A percentile compares a stretch with the other conserved stretches of the same genome.
These are phyloP conservation scores for Lepisosteus osseus DNA, from an alignment of 2,113 vertebrate genomes.

Conservation along the genomic window DNA sequence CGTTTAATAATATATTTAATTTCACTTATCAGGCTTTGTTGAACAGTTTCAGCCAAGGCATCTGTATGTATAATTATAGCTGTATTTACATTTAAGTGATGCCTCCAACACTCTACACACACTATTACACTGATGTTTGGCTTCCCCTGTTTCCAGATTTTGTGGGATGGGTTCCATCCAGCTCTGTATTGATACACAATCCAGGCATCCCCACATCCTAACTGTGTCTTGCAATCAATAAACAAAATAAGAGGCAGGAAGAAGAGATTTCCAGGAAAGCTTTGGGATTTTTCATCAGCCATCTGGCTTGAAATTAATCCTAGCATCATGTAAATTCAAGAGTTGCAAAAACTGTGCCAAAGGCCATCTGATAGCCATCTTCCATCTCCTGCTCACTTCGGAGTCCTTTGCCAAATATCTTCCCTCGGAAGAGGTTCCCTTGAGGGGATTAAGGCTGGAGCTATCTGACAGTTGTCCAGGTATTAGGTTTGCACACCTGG, in stretches of 20 bases:
- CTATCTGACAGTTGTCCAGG: slow-evolving; percentile 35
- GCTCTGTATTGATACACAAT: neutral
- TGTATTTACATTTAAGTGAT: too few species aligned
- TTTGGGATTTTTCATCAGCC: neutral
- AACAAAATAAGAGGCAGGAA: neutral
- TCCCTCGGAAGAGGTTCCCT: slow-evolving; percentile 4
- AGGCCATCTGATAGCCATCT: slow-evolving; percentile 2
- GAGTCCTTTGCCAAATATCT: slow-evolving; percentile 12
- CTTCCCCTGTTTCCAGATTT: too few species aligned
- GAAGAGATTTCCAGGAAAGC: neutral
- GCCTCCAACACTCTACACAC: too few species aligned
- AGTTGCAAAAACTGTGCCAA: neutral
- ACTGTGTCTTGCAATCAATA: neutral
- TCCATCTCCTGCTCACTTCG: slow-evolving; percentile 12
- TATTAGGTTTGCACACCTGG: slow-evolving; percentile 39
- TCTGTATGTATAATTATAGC: too few species aligned
- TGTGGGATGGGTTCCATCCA: too few species aligned
- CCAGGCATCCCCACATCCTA: neutral
- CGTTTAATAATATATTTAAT: too few species aligned
- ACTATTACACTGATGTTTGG: too few species aligned
- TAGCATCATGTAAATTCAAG: neutral
- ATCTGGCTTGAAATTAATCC: neutral
- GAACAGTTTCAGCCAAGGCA: too few species aligned
- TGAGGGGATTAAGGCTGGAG: neutral
- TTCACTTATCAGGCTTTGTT: too few species aligned